Evolutionary conservation across 2,113 vertebrate species (phyloP), one percentile per base, ranked within the genome.

Genomic region (Anser cygnoides): DNA sequence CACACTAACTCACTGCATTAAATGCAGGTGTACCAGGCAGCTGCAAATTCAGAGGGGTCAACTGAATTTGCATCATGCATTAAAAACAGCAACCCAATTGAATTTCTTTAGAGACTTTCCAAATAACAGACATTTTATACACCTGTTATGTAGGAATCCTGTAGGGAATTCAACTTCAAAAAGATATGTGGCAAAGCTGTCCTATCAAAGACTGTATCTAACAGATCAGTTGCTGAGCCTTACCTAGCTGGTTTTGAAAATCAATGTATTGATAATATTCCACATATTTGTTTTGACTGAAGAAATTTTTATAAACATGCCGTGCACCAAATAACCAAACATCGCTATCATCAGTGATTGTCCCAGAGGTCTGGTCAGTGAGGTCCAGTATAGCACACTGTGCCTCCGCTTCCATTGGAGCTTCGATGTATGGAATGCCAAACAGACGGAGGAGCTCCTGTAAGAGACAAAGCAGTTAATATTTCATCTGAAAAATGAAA

Each of bases 331-430:
- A 99, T 22, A 99, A 97, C 99, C 99, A 99, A 81, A 99, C 98
- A n/a, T 99, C 99, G 1, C 99, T 99, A 77, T 99, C 99, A 33
- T 99, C 99, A 0, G 99, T 99, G 97, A 99, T 99, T 78, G 99
- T 99, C 63, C 99, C 99, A 4, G 99, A 97, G 3, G 99, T 99
- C 81, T 99, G 99, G 57, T 99, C 99, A 0, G 98, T 97, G 3
- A 98, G 98, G 87, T 99, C 99, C 44, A 99, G 54, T 0, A 98
- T 20, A 1, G 99, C 99, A 44, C 99, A 99, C 93, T 99, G 99
- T 1, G 99, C 99, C 95, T 99, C 99, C 1, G 99, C 99, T 92
- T 99, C 99, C 98, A 96, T 99, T 0, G 99, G 99, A 12, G 99
- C 99, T 76, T 99, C 98, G 5, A 99, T 76, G 54, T 98, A 99